These are phyloP conservation scores for Oryzias woworae DNA, from an alignment of 2,113 vertebrate genomes.

Conservation along the genomic window DNA sequence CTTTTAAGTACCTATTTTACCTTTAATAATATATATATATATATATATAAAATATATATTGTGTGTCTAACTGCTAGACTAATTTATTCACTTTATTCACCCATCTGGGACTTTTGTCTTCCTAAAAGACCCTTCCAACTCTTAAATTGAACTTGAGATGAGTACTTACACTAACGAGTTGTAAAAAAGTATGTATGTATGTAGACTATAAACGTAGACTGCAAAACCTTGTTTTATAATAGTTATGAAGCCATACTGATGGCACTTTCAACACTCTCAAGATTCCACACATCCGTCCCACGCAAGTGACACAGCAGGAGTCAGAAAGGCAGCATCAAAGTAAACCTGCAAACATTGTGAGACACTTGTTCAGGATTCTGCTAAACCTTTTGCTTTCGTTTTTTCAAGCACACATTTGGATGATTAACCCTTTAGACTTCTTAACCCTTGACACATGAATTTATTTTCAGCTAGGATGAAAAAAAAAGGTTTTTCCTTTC, in stretches of 20 bases:
- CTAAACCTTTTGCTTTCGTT: constrained; percentile 1
- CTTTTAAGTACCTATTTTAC: background rate
- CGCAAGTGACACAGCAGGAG: constrained; percentile 10
- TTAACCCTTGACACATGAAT: background rate
- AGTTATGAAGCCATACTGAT: constrained; percentile 2
- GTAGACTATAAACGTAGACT: background rate
- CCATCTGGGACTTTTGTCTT: too few species aligned
- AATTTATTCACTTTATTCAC: too few species aligned
- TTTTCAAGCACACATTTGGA: constrained; percentile 11
- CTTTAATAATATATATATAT: too few species aligned
- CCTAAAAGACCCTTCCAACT: too few species aligned
- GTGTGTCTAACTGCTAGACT: too few species aligned
- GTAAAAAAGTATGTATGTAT: too few species aligned
- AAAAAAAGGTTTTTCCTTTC: too few species aligned
- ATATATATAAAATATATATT: too few species aligned
- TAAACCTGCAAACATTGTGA: constrained; percentile 27
- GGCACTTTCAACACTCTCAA: background rate
- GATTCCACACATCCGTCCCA: background rate
- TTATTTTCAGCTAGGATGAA: too few species aligned
- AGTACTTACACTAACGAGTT: background rate
- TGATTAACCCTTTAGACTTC: constrained; percentile 7
- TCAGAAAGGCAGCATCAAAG: constrained; percentile 12
- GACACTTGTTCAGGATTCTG: constrained; percentile 8
- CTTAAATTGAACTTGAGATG: constrained; percentile 1
- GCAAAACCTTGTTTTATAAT: constrained; percentile 13